phyloP scores from a whole-genome alignment of 2,797 vertebrate species.

The Glyptemys insculpta region DNA sequence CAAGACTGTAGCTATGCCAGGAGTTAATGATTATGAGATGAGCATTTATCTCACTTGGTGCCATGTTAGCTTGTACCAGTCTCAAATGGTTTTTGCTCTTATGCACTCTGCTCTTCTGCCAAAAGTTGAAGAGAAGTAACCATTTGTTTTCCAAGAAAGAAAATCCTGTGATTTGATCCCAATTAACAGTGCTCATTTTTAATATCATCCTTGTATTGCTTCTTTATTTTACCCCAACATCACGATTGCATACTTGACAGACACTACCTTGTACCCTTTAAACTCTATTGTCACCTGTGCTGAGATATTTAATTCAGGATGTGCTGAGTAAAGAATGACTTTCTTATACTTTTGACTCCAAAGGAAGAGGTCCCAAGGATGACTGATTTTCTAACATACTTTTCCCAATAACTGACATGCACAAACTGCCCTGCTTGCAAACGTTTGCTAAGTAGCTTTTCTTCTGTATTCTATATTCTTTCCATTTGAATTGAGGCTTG shows the following conservation, averaged over 20 bases:
- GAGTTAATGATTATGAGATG: constrained; percentile 76
- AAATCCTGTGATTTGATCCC: not conserved
- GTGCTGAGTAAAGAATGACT: not conserved
- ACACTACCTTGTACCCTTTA: not conserved
- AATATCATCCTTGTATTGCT: constrained; percentile 31
- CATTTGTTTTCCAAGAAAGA: constrained; percentile 47
- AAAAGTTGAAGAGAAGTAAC: constrained; percentile 46
- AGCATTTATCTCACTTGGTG: constrained; percentile 74
- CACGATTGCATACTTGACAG: constrained; percentile 38
- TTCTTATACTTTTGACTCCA: constrained; percentile 17
- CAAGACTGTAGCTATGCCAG: constrained; percentile 59
- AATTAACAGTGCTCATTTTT: constrained; percentile 48
- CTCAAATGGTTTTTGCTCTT: constrained; percentile 63
- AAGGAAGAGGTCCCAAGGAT: not conserved
- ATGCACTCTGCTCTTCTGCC: constrained; percentile 60
- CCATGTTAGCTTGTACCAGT: constrained; percentile 63
- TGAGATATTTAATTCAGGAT: not conserved
- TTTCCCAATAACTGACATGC: not conserved
- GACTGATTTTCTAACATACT: not conserved
- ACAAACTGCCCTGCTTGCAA: not conserved
- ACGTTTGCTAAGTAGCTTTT: not conserved
- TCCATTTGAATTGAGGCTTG: constrained; percentile 6
- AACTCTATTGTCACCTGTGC: not conserved
- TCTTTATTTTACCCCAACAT: constrained; percentile 22
- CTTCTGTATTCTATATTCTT: not conserved